Percentiles rank a stretch among this genome's conserved stretches.
Conservation (phyloP, 2,113 vertebrate genomes). For the Nanorana parkeri region DNA sequence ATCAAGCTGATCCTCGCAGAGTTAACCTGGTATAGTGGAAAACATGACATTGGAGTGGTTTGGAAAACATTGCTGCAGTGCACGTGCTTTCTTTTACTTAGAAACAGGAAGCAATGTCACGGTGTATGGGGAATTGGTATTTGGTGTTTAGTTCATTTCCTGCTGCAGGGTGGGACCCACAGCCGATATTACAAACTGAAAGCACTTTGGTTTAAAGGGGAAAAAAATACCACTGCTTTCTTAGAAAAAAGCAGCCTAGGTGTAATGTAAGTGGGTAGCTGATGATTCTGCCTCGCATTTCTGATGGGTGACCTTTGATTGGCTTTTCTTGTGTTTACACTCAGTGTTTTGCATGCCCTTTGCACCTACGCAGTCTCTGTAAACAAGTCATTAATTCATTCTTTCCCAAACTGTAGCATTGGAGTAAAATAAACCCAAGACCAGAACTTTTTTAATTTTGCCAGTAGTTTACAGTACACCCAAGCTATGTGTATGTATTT, state of each 20-base stretch:
- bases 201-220: not conserved
- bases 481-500: too few relatives aligned
- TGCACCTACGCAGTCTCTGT: not conserved
- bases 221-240: too few relatives aligned
- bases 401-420: too few relatives aligned
- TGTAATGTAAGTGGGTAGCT: not conserved
- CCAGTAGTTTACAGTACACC: too few relatives aligned
- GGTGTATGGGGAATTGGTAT: not conserved
- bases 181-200: not conserved
- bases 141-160: constrained; percentile 1
- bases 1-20: too few relatives aligned
- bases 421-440: too few relatives aligned
- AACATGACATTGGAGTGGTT: too few relatives aligned
- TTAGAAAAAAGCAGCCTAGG: too few relatives aligned
- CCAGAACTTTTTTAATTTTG: too few relatives aligned
- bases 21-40: too few relatives aligned
- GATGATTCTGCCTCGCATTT: too few relatives aligned
- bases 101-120: not conserved
- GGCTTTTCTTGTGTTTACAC: constrained; percentile 6
- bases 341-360: not conserved
- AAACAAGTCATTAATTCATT: not conserved
- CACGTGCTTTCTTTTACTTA: not conserved
- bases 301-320: not conserved
- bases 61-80: too few relatives aligned
- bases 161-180: not conserved